A percentile compares a stretch with the other conserved stretches of the same genome.
phyloP scores from a whole-genome alignment of 2,113 vertebrate species.

The Oncorhynchus clarkii region DNA sequence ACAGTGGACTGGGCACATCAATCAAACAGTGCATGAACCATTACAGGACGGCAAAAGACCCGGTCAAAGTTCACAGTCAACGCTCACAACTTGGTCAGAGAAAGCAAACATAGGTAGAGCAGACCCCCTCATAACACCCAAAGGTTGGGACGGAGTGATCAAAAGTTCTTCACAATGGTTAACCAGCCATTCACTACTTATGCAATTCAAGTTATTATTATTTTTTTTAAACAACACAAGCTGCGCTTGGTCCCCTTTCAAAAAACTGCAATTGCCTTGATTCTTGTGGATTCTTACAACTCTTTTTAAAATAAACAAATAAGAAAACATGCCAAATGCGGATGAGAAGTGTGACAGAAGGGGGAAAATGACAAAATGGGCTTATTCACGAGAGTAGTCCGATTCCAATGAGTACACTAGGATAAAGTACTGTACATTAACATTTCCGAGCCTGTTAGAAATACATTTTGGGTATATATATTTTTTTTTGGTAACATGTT shows the following conservation, averaged over 20 bases:
- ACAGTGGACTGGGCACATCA: conserved; percentile 22
- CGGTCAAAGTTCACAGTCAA: neutral
- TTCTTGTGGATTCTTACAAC: neutral
- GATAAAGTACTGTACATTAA: neutral
- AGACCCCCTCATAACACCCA: too few species aligned
- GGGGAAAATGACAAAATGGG: neutral
- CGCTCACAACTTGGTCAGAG: conserved; percentile 12
- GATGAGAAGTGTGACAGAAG: neutral
- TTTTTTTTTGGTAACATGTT: neutral
- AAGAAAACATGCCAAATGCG: neutral
- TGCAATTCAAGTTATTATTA: too few species aligned
- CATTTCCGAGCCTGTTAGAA: neutral
- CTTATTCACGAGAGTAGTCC: neutral
- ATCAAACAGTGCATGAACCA: conserved; percentile 16
- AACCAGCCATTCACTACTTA: too few species aligned
- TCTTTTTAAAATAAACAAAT: neutral
- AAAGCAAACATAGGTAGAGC: neutral
- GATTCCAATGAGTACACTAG: neutral
- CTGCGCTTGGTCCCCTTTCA: neutral
- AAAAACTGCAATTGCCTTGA: neutral
- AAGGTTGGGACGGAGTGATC: too few species aligned
- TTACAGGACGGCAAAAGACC: conserved; percentile 11
- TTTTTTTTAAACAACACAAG: neutral
- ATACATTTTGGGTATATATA: neutral
- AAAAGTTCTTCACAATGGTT: too few species aligned